These are phyloP conservation scores for Vollenhovia emeryi DNA, from an alignment of 1,140 invertebrate species.

Conservation along the genomic window DNA sequence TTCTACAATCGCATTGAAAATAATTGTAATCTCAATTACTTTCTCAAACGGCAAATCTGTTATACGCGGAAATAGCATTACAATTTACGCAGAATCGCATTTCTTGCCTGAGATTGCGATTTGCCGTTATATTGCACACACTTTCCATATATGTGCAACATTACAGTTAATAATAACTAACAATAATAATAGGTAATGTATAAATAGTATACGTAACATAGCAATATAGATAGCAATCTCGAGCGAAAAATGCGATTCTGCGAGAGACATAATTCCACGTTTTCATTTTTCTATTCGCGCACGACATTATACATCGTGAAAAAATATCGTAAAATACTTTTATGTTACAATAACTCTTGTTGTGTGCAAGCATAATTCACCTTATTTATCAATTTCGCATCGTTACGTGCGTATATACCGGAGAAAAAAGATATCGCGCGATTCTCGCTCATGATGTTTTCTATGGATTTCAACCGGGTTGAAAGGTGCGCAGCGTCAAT, in stretches of 20 bases:
- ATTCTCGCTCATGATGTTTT: neutral
- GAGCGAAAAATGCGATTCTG: neutral
- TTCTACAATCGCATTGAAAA: conserved; percentile 25
- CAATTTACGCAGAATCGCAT: conserved; percentile 18
- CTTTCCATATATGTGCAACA: neutral
- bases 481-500: neutral
- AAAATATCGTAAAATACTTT: neutral
- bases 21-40: conserved; percentile 47
- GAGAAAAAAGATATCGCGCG: neutral
- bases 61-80: conserved; percentile 5
- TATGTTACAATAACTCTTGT: neutral
- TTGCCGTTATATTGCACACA: neutral
- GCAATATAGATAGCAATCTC: neutral
- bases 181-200: no score
- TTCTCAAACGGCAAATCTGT: conserved; percentile 20
- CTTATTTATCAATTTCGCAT: neutral
- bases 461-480: neutral
- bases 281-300: neutral
- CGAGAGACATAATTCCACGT: neutral
- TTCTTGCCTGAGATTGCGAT: neutral
- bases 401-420: neutral
- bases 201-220: neutral
- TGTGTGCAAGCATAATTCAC: neutral
- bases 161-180: neutral
- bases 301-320: neutral